Conservation (phyloP, 35 echinoderm and acorn worm genomes). For the Amphiura filiformis region DNA sequence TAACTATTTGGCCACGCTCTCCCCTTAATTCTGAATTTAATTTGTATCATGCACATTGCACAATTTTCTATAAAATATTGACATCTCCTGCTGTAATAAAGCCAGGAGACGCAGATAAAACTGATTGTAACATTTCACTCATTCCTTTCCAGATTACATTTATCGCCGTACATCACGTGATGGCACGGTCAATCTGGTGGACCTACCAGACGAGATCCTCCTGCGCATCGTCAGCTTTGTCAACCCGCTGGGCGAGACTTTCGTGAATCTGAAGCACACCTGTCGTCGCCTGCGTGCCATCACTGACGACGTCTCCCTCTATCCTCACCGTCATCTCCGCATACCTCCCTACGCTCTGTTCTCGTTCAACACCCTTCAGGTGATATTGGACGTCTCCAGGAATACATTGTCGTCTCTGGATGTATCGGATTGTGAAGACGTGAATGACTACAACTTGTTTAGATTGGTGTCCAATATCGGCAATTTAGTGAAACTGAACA, state of each 20-base stretch:
- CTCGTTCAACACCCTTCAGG: slow-evolving; percentile 11
- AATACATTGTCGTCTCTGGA: slow-evolving; percentile 29
- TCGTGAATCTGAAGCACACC: slow-evolving; percentile 14
- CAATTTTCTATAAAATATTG: too few relatives aligned
- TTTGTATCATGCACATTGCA: too few relatives aligned
- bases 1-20: too few relatives aligned
- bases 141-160: too few relatives aligned
- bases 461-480: slow-evolving; percentile 26
- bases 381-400: slow-evolving; percentile 21
- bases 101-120: too few relatives aligned
- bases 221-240: slow-evolving; percentile 49
- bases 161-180: too few relatives aligned
- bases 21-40: too few relatives aligned
- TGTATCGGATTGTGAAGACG: slow-evolving; percentile 69
- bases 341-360: slow-evolving; percentile 27
- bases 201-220: slow-evolving; percentile 68
- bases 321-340: neutral
- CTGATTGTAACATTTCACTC: too few relatives aligned
- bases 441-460: slow-evolving; percentile 55
- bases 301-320: slow-evolving; percentile 1
- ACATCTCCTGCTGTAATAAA: too few relatives aligned
- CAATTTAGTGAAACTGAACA: slow-evolving; percentile 6
- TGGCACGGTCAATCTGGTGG: neutral
- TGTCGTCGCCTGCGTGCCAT: slow-evolving; percentile 8
- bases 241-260: slow-evolving; percentile 43